Base-by-base conservation (phyloP, 2,113 vertebrate species). In the zebrafish (Danio rerio) region DNA sequence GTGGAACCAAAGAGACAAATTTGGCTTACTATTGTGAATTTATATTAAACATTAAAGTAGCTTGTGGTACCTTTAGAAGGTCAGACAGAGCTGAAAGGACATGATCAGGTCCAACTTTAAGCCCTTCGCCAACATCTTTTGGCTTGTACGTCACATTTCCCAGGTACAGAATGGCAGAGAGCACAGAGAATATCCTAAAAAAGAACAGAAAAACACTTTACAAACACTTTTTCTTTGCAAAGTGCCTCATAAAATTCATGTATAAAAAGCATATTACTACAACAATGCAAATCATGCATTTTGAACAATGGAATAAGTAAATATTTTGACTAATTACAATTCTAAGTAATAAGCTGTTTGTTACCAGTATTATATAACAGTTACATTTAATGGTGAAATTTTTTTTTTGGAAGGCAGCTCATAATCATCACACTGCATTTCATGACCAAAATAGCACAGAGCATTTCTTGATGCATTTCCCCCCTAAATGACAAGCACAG, bases 91-190 rank as follows among this genome's bases (percentile, higher is more conserved):
- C 96, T 58, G 95, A 92, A 83, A 99, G 83, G 69, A 96, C 95
- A 82, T 96, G 92, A 0, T 93, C 89, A 12, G 98, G 97, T 63
- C 97, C 97, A 0, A 96, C 96, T 4, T 96, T 95, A 87, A 98
- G 84, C 0, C 93, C 94, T 68, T 95, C 92, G 0, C 95, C 92
- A 3, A 94, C 93, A 65, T 95, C 94, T 0, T 95, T 90, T 42
- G 88, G 92, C 55, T 92, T 94, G 81, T 95, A 98, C 0, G 91
- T 96, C 87, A 99, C 87, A 0, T 99, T 99, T 56, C 98, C 98
- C 92, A 99, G 89, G 87, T 95, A 96, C 52, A 99, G 93, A 86
- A 99, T 97, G 80, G 96, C 96, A 0, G 98, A 98, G n/a, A 99
- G 94, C 53, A 96, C 73, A 7, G 96, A 95, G 89, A 99, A 99